phyloP scores from a whole-genome alignment of 2,888 invertebrate species.

The Helobdella robusta region DNA sequence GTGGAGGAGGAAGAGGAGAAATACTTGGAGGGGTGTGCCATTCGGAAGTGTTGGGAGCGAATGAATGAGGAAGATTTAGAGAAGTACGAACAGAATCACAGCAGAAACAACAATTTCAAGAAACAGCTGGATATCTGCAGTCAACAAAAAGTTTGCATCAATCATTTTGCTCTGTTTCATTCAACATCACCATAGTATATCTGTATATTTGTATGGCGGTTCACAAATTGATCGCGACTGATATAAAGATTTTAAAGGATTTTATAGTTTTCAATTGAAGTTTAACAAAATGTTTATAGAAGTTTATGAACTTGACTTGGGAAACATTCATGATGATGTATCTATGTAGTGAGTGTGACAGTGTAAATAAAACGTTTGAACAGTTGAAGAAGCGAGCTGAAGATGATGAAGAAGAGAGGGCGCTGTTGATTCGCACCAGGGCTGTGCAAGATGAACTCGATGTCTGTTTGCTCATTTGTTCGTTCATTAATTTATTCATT shows the following conservation, averaged over 20 bases:
- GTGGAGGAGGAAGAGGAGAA: conserved; percentile 17
- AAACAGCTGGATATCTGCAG: conserved; percentile 13
- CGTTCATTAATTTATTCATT: background rate
- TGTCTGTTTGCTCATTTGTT: background rate
- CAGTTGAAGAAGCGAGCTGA: background rate
- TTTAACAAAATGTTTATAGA: background rate
- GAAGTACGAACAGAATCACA: background rate
- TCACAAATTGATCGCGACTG: background rate
- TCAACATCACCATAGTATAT: too few relatives aligned
- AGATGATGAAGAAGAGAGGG: background rate
- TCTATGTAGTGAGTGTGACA: too few relatives aligned
- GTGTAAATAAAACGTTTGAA: too few relatives aligned
- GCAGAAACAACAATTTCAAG: background rate
- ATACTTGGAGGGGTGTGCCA: conserved; percentile 5
- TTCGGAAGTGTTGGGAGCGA: conserved; percentile 11
- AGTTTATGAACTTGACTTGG: too few relatives aligned
- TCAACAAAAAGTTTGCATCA: too few relatives aligned
- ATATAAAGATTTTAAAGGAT: background rate
- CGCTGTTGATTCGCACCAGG: background rate
- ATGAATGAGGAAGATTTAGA: conserved; percentile 17
- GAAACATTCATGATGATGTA: too few relatives aligned
- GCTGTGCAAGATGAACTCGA: background rate
- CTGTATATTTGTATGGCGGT: too few relatives aligned
- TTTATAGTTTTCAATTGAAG: background rate
- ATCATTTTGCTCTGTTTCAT: too few relatives aligned